phyloP scores from a whole-genome alignment of 2,113 vertebrate species.

The Triplophysa tibetana region DNA sequence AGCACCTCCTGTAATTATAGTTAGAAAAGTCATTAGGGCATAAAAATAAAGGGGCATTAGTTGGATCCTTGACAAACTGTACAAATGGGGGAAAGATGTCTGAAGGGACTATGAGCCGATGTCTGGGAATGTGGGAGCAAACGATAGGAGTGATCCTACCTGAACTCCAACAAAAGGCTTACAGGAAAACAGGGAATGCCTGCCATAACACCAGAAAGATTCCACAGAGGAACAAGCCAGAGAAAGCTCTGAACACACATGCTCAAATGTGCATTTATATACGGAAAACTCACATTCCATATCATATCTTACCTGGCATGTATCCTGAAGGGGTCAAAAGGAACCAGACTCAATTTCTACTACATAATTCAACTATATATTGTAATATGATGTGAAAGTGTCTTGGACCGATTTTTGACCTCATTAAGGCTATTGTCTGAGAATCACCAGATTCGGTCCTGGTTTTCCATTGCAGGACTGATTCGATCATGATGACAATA shows the following conservation, averaged over 20 bases:
- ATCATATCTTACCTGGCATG: background rate
- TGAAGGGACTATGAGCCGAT: conserved; percentile 63
- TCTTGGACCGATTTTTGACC: background rate
- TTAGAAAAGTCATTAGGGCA: conserved; percentile 18
- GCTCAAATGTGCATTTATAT: background rate
- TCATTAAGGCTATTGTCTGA: conserved; percentile 3
- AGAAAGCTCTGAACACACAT: background rate
- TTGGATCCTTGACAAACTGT: background rate
- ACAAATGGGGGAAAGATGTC: conserved; percentile 45
- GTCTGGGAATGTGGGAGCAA: conserved; percentile 74
- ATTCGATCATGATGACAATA: conserved; percentile 7
- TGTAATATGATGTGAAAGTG: background rate
- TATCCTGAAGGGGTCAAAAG: background rate
- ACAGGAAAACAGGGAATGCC: conserved; percentile 60
- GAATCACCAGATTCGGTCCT: background rate
- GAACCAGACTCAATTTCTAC: background rate
- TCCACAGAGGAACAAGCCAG: background rate
- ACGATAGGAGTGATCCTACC: conserved; percentile 59
- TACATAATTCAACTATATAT: too few relatives aligned
- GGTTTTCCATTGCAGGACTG: background rate
- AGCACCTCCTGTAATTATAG: background rate
- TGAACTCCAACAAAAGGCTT: conserved; percentile 61
- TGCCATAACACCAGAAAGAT: background rate
- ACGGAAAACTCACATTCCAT: background rate
- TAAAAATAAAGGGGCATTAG: conserved; percentile 27